Conservation (phyloP, 2,888 invertebrate species). For the Amorpha juglandis region DNA sequence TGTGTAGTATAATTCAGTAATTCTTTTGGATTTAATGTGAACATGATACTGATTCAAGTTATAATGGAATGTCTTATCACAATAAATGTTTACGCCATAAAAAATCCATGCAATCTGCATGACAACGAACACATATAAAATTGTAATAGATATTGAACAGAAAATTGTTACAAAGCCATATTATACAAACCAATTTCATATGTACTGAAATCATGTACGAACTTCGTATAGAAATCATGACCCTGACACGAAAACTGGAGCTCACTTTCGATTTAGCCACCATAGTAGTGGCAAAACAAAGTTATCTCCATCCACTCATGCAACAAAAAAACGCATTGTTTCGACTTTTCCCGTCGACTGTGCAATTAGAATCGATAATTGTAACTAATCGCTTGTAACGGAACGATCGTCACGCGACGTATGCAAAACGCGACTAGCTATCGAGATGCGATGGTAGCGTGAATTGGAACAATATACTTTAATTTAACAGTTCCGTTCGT, state of each 20-base stretch:
- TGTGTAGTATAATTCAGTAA: too few relatives aligned
- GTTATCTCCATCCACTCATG: constrained; percentile 39
- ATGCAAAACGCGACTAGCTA: constrained; percentile 53
- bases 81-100: not conserved
- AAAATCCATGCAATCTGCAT: not conserved
- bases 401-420: constrained; percentile 56
- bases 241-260: constrained; percentile 12
- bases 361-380: constrained; percentile 66
- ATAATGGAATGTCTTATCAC: too few relatives aligned
- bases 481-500: constrained; percentile 26
- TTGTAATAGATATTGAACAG: not conserved
- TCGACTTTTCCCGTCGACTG: constrained; percentile 61
- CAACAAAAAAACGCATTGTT: constrained; percentile 55
- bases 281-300: constrained; percentile 36
- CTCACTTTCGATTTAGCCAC: constrained; percentile 25
- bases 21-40: too few relatives aligned
- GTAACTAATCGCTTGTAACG: constrained; percentile 68
- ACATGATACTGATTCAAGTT: too few relatives aligned
- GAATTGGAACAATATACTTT: constrained; percentile 34
- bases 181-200: not conserved
- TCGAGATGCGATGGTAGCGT: constrained; percentile 42
- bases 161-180: constrained; percentile 8
- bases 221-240: constrained; percentile 14
- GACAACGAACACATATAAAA: not conserved
- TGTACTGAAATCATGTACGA: constrained; percentile 1